Conservation (phyloP, 2,797 vertebrate species). For the Notamacropus eugenii region DNA sequence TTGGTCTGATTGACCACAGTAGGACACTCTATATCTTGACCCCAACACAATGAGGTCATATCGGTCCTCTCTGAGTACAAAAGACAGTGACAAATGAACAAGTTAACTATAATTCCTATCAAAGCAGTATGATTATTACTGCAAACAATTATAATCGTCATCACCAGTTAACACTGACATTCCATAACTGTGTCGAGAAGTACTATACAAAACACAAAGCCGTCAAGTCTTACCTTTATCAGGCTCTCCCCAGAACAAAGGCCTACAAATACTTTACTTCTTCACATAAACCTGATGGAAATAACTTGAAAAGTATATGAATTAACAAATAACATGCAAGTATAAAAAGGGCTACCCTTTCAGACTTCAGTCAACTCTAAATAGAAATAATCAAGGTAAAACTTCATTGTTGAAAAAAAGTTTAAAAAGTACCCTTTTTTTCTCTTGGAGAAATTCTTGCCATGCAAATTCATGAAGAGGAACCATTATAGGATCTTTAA, state of each 20-base stretch:
- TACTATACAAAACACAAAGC: neutral
- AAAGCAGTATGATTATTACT: neutral
- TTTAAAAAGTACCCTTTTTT: slow-evolving; percentile 81
- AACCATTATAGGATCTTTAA: slow-evolving; percentile 81
- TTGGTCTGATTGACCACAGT: neutral
- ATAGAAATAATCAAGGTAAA: slow-evolving; percentile 43
- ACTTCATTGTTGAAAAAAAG: neutral
- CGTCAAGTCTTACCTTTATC: slow-evolving; percentile 22
- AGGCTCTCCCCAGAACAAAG: slow-evolving; percentile 18
- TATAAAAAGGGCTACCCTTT: slow-evolving; percentile 25
- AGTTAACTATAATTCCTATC: neutral
- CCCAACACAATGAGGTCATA: neutral
- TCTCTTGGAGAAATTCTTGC: slow-evolving; percentile 82
- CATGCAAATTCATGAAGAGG: slow-evolving; percentile 85
- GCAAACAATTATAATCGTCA: neutral
- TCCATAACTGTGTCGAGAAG: neutral
- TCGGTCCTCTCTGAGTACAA: neutral
- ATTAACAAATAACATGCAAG: slow-evolving; percentile 49
- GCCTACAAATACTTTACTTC: slow-evolving; percentile 33
- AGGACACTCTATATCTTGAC: neutral
- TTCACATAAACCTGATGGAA: slow-evolving; percentile 25
- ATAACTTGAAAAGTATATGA: slow-evolving; percentile 39
- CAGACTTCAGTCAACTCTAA: slow-evolving; percentile 19
- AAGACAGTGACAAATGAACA: neutral
- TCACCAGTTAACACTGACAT: neutral